phyloP scores from a whole-genome alignment of 2,797 vertebrate genomes.

The Pristis pectinata region DNA sequence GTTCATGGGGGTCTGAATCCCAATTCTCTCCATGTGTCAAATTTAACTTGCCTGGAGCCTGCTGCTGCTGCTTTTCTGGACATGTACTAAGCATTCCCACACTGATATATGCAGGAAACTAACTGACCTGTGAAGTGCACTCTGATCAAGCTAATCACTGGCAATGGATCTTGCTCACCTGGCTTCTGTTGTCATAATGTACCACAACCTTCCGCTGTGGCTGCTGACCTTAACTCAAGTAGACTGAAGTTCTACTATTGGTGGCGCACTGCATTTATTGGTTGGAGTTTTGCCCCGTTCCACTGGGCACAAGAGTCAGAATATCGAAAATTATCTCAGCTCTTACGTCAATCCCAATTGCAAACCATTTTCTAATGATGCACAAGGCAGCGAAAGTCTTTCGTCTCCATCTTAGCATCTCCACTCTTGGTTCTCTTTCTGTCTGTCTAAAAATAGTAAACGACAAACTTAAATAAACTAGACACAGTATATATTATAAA shows the following conservation, averaged over 20 bases:
- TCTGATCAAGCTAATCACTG: neutral
- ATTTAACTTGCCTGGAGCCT: too few species aligned
- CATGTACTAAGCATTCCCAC: neutral
- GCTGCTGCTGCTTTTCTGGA: neutral
- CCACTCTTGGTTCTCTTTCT: neutral
- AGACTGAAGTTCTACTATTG: neutral
- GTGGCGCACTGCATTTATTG: neutral
- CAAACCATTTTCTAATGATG: neutral
- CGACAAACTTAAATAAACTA: constrained; percentile 20
- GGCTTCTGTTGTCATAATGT: neutral
- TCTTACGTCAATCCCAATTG: neutral
- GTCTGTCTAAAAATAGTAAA: constrained; percentile 25
- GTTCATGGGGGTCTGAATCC: neutral
- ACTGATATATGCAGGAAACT: neutral
- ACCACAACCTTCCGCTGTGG: neutral
- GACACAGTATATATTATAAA: constrained; percentile 30
- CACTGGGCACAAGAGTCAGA: neutral
- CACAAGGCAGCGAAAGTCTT: neutral
- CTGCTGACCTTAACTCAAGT: neutral
- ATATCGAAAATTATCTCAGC: neutral
- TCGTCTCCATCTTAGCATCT: neutral
- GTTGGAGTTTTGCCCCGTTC: neutral
- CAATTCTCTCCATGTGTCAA: neutral
- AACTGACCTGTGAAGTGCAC: neutral
- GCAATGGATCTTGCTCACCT: neutral